A percentile compares a stretch with the other conserved stretches of the same genome.
Evolutionary conservation across 2,797 vertebrate species (phyloP).

Genomic region (Acrocephalus scirpaceus): DNA sequence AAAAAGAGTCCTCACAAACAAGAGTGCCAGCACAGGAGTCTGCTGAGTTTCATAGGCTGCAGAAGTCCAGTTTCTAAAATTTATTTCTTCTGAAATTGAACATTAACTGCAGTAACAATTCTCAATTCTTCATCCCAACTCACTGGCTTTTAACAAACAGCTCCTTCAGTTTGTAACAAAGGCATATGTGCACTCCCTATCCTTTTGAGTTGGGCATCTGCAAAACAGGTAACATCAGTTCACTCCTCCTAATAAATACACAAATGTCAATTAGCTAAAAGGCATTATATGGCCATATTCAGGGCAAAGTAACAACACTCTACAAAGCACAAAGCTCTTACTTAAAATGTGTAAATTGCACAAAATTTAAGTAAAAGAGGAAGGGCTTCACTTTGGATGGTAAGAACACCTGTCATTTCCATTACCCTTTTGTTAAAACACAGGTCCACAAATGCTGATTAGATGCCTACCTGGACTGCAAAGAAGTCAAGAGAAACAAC

Average conservation of each 20-base stretch:
- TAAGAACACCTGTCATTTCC: background rate
- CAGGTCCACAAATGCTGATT: background rate
- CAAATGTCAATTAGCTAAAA: background rate
- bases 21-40: background rate
- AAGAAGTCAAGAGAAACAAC: background rate
- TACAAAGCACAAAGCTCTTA: background rate
- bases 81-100: background rate
- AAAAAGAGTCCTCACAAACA: background rate
- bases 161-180: background rate
- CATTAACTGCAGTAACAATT: background rate
- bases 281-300: background rate
- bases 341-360: background rate
- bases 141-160: background rate
- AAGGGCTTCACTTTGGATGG: background rate
- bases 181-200: too few species aligned
- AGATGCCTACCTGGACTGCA: background rate
- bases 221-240: background rate
- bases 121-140: background rate
- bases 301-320: background rate
- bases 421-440: background rate
- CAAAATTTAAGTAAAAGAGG: background rate
- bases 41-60: background rate
- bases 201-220: background rate
- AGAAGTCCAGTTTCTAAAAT: background rate
- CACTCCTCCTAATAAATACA: background rate